Evolutionary conservation across 1,140 invertebrate genomes (phyloP).

Genomic region (Drosophila orena): DNA sequence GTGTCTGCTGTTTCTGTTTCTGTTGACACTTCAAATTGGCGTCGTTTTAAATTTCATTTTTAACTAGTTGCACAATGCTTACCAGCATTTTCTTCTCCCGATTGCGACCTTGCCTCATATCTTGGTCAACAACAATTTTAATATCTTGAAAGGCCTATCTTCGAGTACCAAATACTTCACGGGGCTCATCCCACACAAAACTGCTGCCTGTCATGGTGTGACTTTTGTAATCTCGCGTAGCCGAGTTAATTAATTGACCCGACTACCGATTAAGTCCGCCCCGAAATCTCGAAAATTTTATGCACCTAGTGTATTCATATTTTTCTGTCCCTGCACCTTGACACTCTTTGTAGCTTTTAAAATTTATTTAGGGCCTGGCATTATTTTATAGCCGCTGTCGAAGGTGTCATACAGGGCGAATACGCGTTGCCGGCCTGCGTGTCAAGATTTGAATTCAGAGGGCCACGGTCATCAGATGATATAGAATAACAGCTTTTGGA

Average conservation of each 20-base stretch:
- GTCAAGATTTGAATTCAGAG: slow-evolving; percentile 44
- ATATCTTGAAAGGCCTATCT: slow-evolving; percentile 11
- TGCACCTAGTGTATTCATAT: slow-evolving; percentile 29
- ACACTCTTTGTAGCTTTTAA: slow-evolving; percentile 66
- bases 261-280: slow-evolving; percentile 48
- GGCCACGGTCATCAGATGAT: slow-evolving; percentile 14
- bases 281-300: slow-evolving; percentile 31
- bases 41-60: slow-evolving; percentile 39
- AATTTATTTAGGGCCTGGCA: slow-evolving; percentile 43
- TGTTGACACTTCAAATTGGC: slow-evolving; percentile 65
- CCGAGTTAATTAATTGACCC: slow-evolving; percentile 68
- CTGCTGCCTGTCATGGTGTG: slow-evolving; percentile 29
- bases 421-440: slow-evolving; percentile 61
- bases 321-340: slow-evolving; percentile 56
- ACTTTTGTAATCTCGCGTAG: slow-evolving; percentile 29
- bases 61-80: slow-evolving; percentile 61
- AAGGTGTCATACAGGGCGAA: slow-evolving; percentile 63
- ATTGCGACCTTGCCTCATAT: slow-evolving; percentile 64
- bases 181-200: slow-evolving; percentile 24
- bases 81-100: slow-evolving; percentile 17
- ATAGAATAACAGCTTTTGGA: slow-evolving; percentile 19
- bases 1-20: slow-evolving; percentile 29
- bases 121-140: slow-evolving; percentile 29
- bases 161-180: slow-evolving; percentile 10
- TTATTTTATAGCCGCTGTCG: slow-evolving; percentile 24